Percentiles rank a stretch among this genome's conserved stretches.
These are phyloP conservation scores for Lateolabrax maculatus DNA, from an alignment of 2,797 vertebrate genomes.

Conservation along the genomic window DNA sequence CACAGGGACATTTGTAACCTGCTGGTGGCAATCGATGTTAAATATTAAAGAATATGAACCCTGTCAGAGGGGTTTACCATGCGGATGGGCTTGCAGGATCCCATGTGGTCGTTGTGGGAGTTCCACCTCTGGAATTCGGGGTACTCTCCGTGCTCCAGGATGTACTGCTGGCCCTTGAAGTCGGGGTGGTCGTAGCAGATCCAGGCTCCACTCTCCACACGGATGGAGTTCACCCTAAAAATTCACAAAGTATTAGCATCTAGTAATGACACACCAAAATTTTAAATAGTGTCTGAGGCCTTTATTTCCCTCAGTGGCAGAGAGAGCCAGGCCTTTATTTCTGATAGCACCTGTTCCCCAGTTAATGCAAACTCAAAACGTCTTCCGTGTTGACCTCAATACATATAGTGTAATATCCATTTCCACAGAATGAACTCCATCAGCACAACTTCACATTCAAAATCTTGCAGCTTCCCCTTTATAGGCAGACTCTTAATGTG, in stretches of 20 bases:
- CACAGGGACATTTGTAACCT: background rate
- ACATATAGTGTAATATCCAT: too few species aligned
- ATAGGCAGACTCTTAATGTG: background rate
- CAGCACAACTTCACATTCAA: background rate
- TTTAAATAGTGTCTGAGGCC: background rate
- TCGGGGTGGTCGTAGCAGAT: constrained; percentile 91
- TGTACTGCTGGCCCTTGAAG: constrained; percentile 92
- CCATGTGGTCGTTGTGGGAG: constrained; percentile 92
- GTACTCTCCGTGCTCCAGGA: constrained; percentile 92
- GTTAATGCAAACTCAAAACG: too few species aligned
- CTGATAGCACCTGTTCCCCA: too few species aligned
- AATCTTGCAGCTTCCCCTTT: background rate
- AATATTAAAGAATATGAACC: background rate
- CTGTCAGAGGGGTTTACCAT: constrained; percentile 84
- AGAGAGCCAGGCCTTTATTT: too few species aligned
- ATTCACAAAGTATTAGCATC: background rate
- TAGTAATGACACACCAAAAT: background rate
- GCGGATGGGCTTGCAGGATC: constrained; percentile 91
- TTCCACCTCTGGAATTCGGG: constrained; percentile 93
- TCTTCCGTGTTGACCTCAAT: too few species aligned
- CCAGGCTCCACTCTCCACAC: constrained; percentile 91
- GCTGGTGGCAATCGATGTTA: background rate
- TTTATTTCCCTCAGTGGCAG: too few species aligned
- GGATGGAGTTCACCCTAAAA: constrained; percentile 90
- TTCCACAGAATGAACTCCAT: background rate